These are phyloP conservation scores for Crotalus helleri DNA, from an alignment of 2,113 vertebrate species.

Conservation along the genomic window DNA sequence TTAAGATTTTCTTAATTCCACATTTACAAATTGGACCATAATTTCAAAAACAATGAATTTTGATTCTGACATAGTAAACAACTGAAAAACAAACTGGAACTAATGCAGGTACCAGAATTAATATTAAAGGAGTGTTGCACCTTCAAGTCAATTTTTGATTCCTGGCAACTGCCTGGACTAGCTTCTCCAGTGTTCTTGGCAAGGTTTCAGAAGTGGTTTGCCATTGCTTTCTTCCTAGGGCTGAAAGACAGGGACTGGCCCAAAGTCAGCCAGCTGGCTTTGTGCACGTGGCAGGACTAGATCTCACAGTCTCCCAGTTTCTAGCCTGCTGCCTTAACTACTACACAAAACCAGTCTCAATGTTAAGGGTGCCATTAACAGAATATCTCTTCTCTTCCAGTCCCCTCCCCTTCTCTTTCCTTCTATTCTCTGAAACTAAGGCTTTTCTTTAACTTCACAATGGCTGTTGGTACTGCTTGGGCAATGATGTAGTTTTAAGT, in stretches of 20 bases:
- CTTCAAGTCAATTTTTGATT: neutral
- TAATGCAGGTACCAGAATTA: neutral
- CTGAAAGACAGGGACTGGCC: neutral
- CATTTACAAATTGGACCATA: neutral
- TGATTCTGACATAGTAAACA: neutral
- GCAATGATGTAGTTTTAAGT: neutral
- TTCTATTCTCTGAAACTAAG: too few relatives aligned
- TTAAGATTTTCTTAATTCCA: neutral
- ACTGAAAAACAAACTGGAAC: neutral
- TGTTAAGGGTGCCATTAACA: neutral
- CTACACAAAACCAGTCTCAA: neutral
- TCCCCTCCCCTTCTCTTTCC: neutral
- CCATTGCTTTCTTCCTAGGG: neutral
- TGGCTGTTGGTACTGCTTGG: neutral
- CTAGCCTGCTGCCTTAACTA: neutral
- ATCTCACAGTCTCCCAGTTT: neutral
- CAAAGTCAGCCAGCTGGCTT: neutral
- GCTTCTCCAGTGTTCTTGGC: neutral
- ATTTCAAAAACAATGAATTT: neutral
- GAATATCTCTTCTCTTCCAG: neutral
- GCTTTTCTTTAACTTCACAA: neutral
- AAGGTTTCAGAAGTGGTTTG: neutral
- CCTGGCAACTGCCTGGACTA: neutral
- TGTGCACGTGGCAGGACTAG: neutral
- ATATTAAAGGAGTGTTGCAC: neutral